Conservation (phyloP, 2,888 invertebrate genomes). For the Hypsopygia costalis region DNA sequence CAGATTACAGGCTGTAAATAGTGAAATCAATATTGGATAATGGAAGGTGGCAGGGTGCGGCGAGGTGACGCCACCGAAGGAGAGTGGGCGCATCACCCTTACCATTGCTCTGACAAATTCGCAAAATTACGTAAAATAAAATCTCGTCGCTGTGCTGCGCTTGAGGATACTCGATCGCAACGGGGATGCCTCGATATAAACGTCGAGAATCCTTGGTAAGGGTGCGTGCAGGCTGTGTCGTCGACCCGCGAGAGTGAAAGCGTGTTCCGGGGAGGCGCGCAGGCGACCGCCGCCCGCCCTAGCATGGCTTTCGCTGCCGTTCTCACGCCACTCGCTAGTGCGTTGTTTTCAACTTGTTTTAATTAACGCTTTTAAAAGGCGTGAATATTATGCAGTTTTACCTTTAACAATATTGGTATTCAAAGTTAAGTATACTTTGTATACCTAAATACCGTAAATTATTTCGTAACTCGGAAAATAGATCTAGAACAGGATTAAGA, state of each 20-base stretch:
- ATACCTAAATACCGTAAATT: too few relatives aligned
- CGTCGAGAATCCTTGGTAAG: slow-evolving; percentile 54
- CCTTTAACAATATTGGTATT: too few relatives aligned
- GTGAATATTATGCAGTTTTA: slow-evolving; percentile 1
- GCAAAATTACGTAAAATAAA: slow-evolving; percentile 1
- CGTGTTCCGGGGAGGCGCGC: slow-evolving; percentile 69
- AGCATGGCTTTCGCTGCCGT: slow-evolving; percentile 72
- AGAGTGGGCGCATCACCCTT: slow-evolving; percentile 46
- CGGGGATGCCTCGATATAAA: slow-evolving; percentile 12
- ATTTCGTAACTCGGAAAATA: too few relatives aligned
- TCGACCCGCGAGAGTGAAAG: slow-evolving; percentile 77
- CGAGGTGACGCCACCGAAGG: slow-evolving; percentile 30
- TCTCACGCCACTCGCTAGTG: slow-evolving; percentile 65
- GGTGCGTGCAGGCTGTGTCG: slow-evolving; percentile 68
- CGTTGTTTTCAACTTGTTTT: slow-evolving; percentile 57
- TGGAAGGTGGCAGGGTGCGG: slow-evolving; percentile 58
- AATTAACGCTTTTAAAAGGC: slow-evolving; percentile 35
- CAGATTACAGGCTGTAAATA: slow-evolving; percentile 69
- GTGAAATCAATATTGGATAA: slow-evolving; percentile 75
- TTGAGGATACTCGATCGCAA: not conserved
- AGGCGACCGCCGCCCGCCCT: slow-evolving; percentile 51
- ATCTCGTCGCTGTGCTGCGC: not conserved
- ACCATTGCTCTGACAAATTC: slow-evolving; percentile 31
- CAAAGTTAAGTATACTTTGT: too few relatives aligned
- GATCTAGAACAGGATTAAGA: too few relatives aligned